These are phyloP conservation scores for Taenioides sp. DNA, from an alignment of 2,797 vertebrate species.

Conservation along the genomic window DNA sequence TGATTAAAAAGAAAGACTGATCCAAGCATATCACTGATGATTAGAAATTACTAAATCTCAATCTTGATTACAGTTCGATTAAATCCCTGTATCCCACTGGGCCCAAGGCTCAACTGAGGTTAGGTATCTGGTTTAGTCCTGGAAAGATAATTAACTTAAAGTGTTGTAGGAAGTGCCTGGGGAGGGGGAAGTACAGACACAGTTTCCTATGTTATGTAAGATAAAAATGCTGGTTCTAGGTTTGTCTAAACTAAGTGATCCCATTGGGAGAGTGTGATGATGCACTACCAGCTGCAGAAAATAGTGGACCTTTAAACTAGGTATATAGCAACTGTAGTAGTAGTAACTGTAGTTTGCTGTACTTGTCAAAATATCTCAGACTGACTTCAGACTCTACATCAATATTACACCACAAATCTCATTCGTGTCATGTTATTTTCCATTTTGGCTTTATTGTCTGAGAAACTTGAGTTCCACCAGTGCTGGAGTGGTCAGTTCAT, in stretches of 20 bases:
- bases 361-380: neutral
- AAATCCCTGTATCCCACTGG: too few species aligned
- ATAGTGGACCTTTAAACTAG: too few species aligned
- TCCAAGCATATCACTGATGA: too few species aligned
- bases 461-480: slow-evolving; percentile 27
- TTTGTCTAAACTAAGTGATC: neutral
- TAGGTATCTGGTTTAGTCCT: neutral
- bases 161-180: neutral
- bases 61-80: too few species aligned
- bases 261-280: neutral
- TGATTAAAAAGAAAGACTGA: too few species aligned
- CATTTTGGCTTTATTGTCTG: slow-evolving; percentile 21
- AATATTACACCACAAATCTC: slow-evolving; percentile 31
- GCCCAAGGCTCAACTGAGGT: neutral
- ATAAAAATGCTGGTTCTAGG: neutral
- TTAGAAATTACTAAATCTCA: too few species aligned
- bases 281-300: neutral
- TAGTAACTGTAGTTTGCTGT: neutral
- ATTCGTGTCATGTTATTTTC: slow-evolving; percentile 16
- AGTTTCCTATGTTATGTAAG: neutral
- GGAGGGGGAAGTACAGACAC: neutral
- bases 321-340: neutral
- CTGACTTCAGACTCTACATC: slow-evolving; percentile 8
- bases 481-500: slow-evolving; percentile 5
- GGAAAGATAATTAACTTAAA: neutral